Conservation (phyloP, 2,888 invertebrate genomes). For the Cryptops parisi region DNA sequence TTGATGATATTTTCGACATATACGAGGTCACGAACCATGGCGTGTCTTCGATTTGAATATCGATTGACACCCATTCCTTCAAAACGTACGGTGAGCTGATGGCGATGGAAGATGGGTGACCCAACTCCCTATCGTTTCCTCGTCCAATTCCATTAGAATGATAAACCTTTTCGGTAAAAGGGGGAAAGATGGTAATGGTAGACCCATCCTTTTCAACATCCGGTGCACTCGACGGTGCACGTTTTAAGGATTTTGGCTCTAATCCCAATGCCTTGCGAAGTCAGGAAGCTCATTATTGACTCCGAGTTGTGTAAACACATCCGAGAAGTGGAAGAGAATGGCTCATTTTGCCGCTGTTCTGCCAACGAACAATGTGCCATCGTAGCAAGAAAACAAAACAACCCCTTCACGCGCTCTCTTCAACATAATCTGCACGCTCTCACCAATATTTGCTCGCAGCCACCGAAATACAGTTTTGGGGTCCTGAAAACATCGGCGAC, state of each 20-base stretch:
- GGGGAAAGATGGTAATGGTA: neutral
- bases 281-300: slow-evolving; percentile 14
- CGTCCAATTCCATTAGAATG: neutral
- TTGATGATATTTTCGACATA: too few species aligned
- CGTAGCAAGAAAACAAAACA: slow-evolving; percentile 9
- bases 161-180: neutral
- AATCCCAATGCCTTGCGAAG: slow-evolving; percentile 9
- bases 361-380: slow-evolving; percentile 5
- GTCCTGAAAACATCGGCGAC: too few species aligned
- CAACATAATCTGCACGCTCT: neutral
- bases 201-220: too few species aligned
- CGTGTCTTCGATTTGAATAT: too few species aligned
- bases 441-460: neutral
- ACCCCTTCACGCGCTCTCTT: neutral
- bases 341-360: slow-evolving; percentile 8
- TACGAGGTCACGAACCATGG: too few species aligned
- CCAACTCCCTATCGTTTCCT: too few species aligned
- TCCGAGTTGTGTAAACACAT: slow-evolving; percentile 12
- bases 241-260: slow-evolving; percentile 13
- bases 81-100: too few species aligned
- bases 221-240: slow-evolving; percentile 5
- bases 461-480: too few species aligned
- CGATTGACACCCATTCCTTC: too few species aligned
- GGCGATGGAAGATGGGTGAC: too few species aligned
- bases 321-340: slow-evolving; percentile 8